A percentile compares a stretch with the other conserved stretches of the same genome.
Conservation (phyloP, 2,797 vertebrate genomes). For the Gorsachius magnificus region DNA sequence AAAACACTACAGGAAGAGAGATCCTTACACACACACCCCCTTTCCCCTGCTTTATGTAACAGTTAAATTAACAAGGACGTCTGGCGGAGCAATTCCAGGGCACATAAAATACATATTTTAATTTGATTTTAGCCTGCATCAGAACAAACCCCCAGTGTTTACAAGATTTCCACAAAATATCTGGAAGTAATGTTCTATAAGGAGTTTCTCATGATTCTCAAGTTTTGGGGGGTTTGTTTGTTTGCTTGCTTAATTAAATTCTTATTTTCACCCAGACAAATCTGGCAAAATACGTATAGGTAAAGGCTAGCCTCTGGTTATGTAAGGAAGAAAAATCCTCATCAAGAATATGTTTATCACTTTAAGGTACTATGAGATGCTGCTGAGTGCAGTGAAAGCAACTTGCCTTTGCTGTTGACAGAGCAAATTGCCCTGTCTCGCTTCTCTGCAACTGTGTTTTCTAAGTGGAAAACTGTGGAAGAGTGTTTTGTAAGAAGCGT, state of each 20-base stretch:
- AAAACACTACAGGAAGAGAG: background rate
- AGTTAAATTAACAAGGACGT: background rate
- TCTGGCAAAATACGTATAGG: background rate
- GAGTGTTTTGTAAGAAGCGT: background rate
- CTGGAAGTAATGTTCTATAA: background rate
- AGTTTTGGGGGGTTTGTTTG: background rate
- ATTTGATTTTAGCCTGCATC: background rate
- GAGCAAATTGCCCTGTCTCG: background rate
- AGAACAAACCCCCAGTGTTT: background rate
- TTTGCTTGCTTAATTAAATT: background rate
- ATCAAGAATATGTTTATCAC: background rate
- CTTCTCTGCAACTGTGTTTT: conserved; percentile 11
- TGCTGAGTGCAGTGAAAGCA: background rate
- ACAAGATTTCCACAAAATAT: background rate
- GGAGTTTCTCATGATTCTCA: background rate
- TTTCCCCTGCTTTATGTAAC: background rate
- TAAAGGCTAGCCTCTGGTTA: background rate
- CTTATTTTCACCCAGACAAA: background rate
- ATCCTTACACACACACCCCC: background rate
- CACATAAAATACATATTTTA: background rate
- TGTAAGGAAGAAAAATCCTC: background rate
- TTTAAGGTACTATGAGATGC: background rate
- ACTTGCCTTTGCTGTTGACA: background rate
- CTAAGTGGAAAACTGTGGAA: background rate
- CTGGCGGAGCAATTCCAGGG: background rate